These are phyloP conservation scores for Meriones psammophilus DNA, from an alignment of 2,797 vertebrate species.

Conservation along the genomic window DNA sequence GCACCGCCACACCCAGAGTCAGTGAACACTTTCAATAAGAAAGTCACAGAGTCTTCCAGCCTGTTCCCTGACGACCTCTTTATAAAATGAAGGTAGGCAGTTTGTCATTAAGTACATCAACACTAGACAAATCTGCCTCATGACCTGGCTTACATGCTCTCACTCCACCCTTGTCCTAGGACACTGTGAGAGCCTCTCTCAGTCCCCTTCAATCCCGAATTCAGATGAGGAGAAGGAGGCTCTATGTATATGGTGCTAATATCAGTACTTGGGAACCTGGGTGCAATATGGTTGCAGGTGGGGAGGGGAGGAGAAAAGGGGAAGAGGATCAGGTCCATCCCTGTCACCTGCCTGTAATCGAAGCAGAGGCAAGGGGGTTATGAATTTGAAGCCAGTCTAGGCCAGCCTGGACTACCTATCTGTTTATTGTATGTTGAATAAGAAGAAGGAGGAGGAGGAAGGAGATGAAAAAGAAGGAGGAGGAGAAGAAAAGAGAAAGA, in stretches of 20 bases:
- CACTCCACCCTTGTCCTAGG: neutral
- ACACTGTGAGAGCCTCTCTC: neutral
- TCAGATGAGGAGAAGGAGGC: neutral
- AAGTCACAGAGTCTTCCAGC: neutral
- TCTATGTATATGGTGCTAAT: neutral
- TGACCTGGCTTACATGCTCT: neutral
- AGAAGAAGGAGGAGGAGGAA: neutral
- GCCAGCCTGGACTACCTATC: neutral
- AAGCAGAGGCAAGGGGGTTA: neutral
- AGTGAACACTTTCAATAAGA: slow-evolving; percentile 34
- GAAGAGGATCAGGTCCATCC: no score
- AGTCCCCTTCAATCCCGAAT: neutral
- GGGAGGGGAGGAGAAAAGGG: rapidly evolving
- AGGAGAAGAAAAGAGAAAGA: no score
- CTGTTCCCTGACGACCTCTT: neutral
- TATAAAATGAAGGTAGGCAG: neutral
- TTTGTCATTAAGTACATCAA: neutral
- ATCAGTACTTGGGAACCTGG: neutral
- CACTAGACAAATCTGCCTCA: neutral
- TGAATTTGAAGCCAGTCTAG: neutral
- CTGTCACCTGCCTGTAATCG: neutral
- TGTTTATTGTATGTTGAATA: neutral
- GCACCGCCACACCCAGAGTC: neutral
- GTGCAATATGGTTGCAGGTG: neutral
- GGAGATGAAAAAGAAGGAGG: no score